Base-by-base conservation (phyloP, 2,888 invertebrate species). In the Cephus rjabovi region DNA sequence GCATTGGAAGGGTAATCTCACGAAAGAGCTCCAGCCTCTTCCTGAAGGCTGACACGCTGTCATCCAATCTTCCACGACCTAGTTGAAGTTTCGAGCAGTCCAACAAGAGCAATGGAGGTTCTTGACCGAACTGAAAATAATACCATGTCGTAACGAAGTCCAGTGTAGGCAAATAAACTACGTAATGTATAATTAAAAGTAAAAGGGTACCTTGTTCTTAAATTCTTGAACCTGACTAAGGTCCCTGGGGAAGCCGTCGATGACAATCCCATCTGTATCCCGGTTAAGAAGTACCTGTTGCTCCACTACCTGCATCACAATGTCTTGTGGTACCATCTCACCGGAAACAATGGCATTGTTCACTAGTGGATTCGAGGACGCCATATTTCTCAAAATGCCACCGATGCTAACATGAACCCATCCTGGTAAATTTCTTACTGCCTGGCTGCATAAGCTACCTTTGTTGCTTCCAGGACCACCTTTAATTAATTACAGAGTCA, bases 231-330 rank as follows among this genome's bases (percentile, higher is more conserved):
- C 96, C 93, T 99, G 99, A 75, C 95, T 95, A 89, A 98, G 93
- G 88, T 98, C 98, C 78, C 99, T 93, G 0, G 99, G 99, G 91
- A 97, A 99, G 0, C 99, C 99, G 87, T 99, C 99, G 77, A 99
- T 94, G 79, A 99, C 94, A 79, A 98, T 95, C 4, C 98, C 98
- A 70, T 94, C 94, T 0, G 88, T 89, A 74, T 90, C 87, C 1
- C 89, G 88, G 82, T 91, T 89, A 1, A 87, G 74, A 4, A 89
- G 80, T 82, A 96, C 93, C 37, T 96, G 95, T 1, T 93, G 94
- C 79, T 96, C 95, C 75, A 99, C 93, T 73, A 98, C 92, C 81
- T 94, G 94, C 90, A 96, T 93, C 1, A 98, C 95, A 69, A 96
- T 93, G 40, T 97, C 97, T 89, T 95, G 93, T 0, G 96, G 95